Percentiles rank a stretch among this genome's conserved stretches.
Conservation (phyloP, 2,113 vertebrate genomes). For the Mungos mungo region DNA sequence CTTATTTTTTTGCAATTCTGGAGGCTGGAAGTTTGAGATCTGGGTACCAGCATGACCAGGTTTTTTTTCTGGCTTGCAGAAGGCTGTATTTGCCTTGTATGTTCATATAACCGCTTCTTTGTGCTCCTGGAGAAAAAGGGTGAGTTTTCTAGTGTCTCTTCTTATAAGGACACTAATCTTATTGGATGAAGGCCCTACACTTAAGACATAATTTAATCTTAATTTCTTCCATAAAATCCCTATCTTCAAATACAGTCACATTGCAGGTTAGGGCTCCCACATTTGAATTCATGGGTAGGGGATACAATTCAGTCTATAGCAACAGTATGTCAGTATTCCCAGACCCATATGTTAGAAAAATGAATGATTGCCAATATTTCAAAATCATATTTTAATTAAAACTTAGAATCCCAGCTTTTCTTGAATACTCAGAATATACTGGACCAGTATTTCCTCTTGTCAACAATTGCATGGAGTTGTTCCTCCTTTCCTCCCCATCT, state of each 20-base stretch:
- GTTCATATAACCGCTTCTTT: background rate
- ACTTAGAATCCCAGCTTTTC: background rate
- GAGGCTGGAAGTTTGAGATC: background rate
- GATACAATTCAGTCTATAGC: background rate
- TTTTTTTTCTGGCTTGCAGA: background rate
- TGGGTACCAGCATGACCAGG: background rate
- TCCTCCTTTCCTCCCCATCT: background rate
- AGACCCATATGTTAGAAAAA: background rate
- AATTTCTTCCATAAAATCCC: background rate
- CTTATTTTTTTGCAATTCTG: background rate
- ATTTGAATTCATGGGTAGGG: background rate
- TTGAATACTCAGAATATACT: slow-evolving; percentile 18
- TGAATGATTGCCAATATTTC: background rate
- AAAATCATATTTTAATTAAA: slow-evolving; percentile 19
- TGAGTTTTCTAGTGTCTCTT: background rate
- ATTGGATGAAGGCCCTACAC: background rate
- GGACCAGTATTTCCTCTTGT: background rate
- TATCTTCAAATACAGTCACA: background rate
- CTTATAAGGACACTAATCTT: background rate
- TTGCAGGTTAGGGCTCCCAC: background rate
- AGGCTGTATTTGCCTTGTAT: background rate
- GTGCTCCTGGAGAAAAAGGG: background rate
- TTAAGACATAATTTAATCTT: background rate
- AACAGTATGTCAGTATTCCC: background rate
- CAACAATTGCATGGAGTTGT: background rate